These are phyloP conservation scores for Parthenolecanium corni DNA, from an alignment of 2,888 invertebrate species.

Conservation along the genomic window DNA sequence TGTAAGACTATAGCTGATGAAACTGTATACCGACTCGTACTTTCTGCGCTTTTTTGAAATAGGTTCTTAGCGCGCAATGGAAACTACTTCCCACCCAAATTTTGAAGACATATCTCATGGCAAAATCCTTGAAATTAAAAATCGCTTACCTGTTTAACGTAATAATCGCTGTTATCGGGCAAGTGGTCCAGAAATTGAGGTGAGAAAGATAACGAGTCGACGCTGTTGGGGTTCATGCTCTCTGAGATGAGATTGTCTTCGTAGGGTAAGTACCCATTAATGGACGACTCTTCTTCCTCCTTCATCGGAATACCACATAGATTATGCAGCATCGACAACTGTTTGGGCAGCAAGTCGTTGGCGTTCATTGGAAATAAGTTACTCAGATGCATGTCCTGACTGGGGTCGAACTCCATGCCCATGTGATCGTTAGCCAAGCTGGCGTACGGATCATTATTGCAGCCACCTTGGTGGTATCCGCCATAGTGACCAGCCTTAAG, in stretches of 20 bases:
- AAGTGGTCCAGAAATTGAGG: slow-evolving; percentile 59
- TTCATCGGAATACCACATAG: slow-evolving; percentile 57
- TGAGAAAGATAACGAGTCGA: slow-evolving; percentile 65
- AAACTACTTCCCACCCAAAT: too few species aligned
- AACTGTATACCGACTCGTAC: too few species aligned
- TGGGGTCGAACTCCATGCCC: slow-evolving; percentile 48
- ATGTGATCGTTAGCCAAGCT: slow-evolving; percentile 55
- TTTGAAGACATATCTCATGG: too few species aligned
- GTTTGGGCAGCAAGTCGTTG: slow-evolving; percentile 47
- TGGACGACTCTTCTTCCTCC: slow-evolving; percentile 51
- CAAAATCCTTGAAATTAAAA: too few species aligned
- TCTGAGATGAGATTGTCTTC: slow-evolving; percentile 72
- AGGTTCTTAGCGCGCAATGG: too few species aligned
- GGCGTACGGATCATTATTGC: slow-evolving; percentile 40
- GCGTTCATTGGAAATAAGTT: slow-evolving; percentile 33
- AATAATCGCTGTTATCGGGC: slow-evolving; percentile 67
- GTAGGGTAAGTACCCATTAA: slow-evolving; percentile 33
- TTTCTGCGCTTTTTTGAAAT: too few species aligned
- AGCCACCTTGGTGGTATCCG: slow-evolving; percentile 40
- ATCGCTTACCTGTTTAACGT: slow-evolving; percentile 44
- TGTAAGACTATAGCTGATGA: too few species aligned
- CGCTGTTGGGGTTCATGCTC: slow-evolving; percentile 59
- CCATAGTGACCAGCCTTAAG: slow-evolving; percentile 50
- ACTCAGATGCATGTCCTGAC: slow-evolving; percentile 43
- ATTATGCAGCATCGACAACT: slow-evolving; percentile 68